Evolutionary conservation across 1,140 invertebrate species (phyloP).

Genomic region (Dufourea novaeangliae): DNA sequence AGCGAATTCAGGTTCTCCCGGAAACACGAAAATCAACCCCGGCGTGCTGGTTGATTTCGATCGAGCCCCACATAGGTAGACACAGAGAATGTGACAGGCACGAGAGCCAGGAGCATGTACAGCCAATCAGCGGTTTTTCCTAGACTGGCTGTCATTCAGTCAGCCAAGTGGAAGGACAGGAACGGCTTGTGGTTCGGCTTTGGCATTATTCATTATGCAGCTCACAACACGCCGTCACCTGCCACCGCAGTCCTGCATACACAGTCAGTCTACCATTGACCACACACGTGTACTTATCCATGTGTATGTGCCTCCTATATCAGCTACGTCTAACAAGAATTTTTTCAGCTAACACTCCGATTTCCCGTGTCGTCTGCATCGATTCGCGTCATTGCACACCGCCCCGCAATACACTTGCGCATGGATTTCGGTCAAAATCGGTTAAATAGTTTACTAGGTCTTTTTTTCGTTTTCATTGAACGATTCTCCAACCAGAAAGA

Average conservation of each 20-base stretch:
- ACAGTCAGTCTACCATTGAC: slow-evolving; percentile 61
- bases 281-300: slow-evolving; percentile 46
- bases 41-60: slow-evolving; percentile 66
- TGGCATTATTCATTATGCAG: slow-evolving; percentile 80
- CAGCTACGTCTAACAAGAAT: slow-evolving; percentile 40
- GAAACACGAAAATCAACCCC: slow-evolving; percentile 62
- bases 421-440: background rate
- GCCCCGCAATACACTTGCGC: background rate
- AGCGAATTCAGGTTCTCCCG: slow-evolving; percentile 44
- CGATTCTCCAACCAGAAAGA: background rate
- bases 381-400: too few relatives aligned
- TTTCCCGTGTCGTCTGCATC: background rate
- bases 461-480: background rate
- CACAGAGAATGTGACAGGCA: slow-evolving; percentile 67
- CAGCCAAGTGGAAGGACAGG: slow-evolving; percentile 77
- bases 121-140: slow-evolving; percentile 78
- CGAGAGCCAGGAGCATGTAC: slow-evolving; percentile 66
- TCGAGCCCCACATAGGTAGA: slow-evolving; percentile 62
- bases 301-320: slow-evolving; percentile 26
- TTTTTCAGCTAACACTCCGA: background rate
- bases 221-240: slow-evolving; percentile 79
- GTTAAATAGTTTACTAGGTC: background rate
- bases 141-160: slow-evolving; percentile 78
- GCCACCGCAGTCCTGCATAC: slow-evolving; percentile 71
- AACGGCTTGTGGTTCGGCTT: slow-evolving; percentile 78